Percentiles rank a stretch among this genome's conserved stretches.
phyloP scores from a whole-genome alignment of 2,888 invertebrate genomes.

The Charanyca ferruginea region DNA sequence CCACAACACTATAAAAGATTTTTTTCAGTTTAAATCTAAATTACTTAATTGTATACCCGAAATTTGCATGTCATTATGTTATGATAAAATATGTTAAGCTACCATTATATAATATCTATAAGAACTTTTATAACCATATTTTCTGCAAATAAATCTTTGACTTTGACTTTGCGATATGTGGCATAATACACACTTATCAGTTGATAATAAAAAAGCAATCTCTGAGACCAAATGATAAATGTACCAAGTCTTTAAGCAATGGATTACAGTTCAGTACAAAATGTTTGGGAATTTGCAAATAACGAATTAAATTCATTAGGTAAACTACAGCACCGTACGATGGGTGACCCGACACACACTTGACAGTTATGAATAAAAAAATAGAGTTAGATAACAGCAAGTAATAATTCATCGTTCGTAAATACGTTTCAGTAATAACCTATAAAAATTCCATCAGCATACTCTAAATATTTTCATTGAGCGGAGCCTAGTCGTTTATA shows the following conservation, averaged over 20 bases:
- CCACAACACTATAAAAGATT: too few relatives aligned
- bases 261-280: neutral
- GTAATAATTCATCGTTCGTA: conserved; percentile 9
- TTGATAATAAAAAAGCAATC: too few relatives aligned
- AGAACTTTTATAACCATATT: too few relatives aligned
- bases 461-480: conserved; percentile 21
- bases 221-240: too few relatives aligned
- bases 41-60: too few relatives aligned
- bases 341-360: neutral
- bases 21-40: too few relatives aligned
- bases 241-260: neutral
- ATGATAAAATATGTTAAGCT: too few relatives aligned
- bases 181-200: too few relatives aligned
- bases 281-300: neutral
- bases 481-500: conserved; percentile 9
- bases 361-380: neutral
- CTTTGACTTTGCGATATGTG: too few relatives aligned
- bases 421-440: conserved; percentile 10
- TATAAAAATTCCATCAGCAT: conserved; percentile 18
- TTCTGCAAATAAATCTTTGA: too few relatives aligned
- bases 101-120: too few relatives aligned
- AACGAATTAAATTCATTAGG: neutral
- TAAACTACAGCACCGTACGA: neutral
- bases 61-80: too few relatives aligned
- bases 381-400: conserved; percentile 6